Evolutionary conservation across 2,797 vertebrate genomes (phyloP), one percentile per base, ranked within the genome.

Genomic region (Hybognathus amarus): DNA sequence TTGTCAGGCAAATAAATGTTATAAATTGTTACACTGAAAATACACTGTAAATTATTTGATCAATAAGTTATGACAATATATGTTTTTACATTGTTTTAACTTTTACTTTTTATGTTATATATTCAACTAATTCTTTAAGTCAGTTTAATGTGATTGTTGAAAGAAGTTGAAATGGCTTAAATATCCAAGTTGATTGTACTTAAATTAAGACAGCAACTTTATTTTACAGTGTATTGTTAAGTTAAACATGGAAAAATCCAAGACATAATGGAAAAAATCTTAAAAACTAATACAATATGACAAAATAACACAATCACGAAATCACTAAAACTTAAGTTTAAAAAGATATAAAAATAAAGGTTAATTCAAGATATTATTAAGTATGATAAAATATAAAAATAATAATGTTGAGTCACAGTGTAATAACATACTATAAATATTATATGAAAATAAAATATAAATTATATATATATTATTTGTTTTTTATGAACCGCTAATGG

Each of bases 1-100:
- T 81, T 86, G 87, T 80, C 73, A 38, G 64, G 59, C 85, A 87
- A 90, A 91, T 88, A 78, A 89, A 88, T 89, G 33, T 84, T 85
- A 83, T 68, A 81, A 71, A 68, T n/a, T n/a, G 30, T 17, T 3
- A 92, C 92, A 87, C 89, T 87, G 86, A 73, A 89, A 64, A 91
- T 87, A 87, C 42, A 17, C 12, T 13, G 4, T 45, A 40, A 42
- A 42, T 42, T 1, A 13, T 45, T 12, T 13, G 42, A 13, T 45
- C 3, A 13, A 13, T 13, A 45, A 45, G 42, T 45, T 45, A 45
- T 45, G 42, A 45, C 42, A 45, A 13, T 3, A 13, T 42, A 42
- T 45, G 42, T 45, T 13, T 45, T 45, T 13, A 45, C 42, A 40
- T 40, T 40, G 40, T 9, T 40, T 40, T 10, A 40, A 42, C 40